Evolutionary conservation across 2,113 vertebrate genomes (phyloP).

Genomic region (Azemiops feae): DNA sequence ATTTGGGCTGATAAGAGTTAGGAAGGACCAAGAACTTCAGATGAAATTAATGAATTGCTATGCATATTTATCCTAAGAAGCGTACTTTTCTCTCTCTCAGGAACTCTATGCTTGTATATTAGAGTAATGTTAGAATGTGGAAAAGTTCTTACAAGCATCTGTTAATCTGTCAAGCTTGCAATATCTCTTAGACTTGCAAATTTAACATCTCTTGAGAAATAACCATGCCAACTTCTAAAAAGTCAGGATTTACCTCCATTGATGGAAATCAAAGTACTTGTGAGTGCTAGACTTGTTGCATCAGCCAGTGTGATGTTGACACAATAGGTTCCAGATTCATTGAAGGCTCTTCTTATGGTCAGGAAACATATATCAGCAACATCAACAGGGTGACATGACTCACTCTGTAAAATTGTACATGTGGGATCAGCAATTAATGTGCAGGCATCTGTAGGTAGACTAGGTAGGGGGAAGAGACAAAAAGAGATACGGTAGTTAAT

Average conservation of each 20-base stretch:
- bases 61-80: neutral
- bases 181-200: neutral
- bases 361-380: conserved; percentile 71
- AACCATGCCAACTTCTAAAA: neutral
- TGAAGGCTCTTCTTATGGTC: conserved; percentile 79
- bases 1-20: neutral
- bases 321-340: conserved; percentile 84
- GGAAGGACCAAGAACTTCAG: neutral
- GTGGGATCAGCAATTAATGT: conserved; percentile 82
- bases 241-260: conserved; percentile 63
- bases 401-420: conserved; percentile 72
- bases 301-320: conserved; percentile 88
- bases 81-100: neutral
- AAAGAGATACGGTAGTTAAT: neutral
- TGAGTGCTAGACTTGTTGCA: conserved; percentile 76
- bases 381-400: conserved; percentile 73
- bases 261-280: conserved; percentile 82
- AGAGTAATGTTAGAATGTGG: neutral
- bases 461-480: conserved; percentile 36
- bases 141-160: neutral
- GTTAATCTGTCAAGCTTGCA: neutral
- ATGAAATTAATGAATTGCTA: neutral
- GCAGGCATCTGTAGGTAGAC: conserved; percentile 86
- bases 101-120: neutral
- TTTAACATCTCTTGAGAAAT: neutral